Evolutionary conservation across 2,888 invertebrate species (phyloP).

Genomic region (Acanthococcus lagerstroemiae): DNA sequence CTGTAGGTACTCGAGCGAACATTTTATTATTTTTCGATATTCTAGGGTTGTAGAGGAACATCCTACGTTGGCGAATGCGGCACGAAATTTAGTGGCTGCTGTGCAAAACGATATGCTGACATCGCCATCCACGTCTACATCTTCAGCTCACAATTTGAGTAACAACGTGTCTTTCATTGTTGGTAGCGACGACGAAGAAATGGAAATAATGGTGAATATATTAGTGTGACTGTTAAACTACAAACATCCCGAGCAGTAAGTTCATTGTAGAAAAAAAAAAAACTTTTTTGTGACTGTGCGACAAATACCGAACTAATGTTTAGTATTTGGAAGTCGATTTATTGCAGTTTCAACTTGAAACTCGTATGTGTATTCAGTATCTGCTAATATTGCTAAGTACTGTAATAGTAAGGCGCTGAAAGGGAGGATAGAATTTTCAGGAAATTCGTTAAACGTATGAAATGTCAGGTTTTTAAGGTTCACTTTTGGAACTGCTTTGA

Average conservation of each 20-base stretch:
- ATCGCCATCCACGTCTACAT: slow-evolving; percentile 8
- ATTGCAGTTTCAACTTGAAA: not conserved
- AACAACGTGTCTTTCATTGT: not conserved
- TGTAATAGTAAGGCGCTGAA: too few species aligned
- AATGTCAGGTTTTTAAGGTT: too few species aligned
- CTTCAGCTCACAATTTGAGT: slow-evolving; percentile 1
- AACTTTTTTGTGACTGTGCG: too few species aligned
- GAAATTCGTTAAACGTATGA: too few species aligned
- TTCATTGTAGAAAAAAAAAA: too few species aligned
- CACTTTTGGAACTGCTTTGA: too few species aligned
- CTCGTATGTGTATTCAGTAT: too few species aligned
- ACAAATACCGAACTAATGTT: not conserved
- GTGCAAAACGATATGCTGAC: slow-evolving; percentile 19
- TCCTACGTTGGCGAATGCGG: slow-evolving; percentile 24
- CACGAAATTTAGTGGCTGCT: slow-evolving; percentile 17
- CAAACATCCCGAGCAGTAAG: not conserved
- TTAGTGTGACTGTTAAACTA: not conserved
- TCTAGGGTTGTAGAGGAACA: slow-evolving; percentile 17
- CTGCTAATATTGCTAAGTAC: too few species aligned
- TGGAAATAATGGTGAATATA: slow-evolving; percentile 21
- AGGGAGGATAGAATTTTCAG: too few species aligned
- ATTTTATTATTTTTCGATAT: not conserved
- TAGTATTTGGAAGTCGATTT: not conserved
- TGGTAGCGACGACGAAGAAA: slow-evolving; percentile 29
- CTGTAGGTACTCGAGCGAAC: too few species aligned